Evolutionary conservation across 2,113 vertebrate species (phyloP).

Genomic region (Prolemur simus): DNA sequence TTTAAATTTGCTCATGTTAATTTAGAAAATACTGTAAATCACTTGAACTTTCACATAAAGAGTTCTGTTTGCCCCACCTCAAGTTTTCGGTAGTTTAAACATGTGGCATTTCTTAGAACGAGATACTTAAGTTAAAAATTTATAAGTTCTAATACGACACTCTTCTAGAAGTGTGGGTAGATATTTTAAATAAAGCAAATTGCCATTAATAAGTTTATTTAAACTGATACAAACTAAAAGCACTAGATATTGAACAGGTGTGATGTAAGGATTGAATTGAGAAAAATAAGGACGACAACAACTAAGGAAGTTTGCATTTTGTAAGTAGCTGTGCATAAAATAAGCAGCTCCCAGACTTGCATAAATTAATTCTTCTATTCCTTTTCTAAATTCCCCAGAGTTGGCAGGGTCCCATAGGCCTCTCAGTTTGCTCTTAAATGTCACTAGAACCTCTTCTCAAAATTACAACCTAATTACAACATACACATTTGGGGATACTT

Average conservation of each 20-base stretch:
- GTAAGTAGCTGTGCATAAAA: neutral
- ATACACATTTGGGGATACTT: conserved; percentile 50
- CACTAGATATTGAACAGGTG: neutral
- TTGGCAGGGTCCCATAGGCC: neutral
- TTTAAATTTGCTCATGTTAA: neutral
- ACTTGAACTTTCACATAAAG: neutral
- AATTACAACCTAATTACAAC: conserved; percentile 70
- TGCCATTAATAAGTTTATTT: neutral
- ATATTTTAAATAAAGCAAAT: neutral
- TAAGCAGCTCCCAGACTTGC: neutral
- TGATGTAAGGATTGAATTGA: neutral
- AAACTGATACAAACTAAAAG: neutral
- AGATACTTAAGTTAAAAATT: neutral
- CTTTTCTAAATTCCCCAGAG: neutral
- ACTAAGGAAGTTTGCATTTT: conserved; percentile 17
- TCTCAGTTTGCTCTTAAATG: conserved; percentile 61
- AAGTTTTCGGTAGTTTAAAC: neutral
- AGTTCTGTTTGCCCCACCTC: neutral
- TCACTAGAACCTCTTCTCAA: conserved; percentile 43
- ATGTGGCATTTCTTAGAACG: neutral
- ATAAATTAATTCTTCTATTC: conserved; percentile 39
- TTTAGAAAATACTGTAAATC: neutral
- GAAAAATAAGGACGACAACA: neutral
- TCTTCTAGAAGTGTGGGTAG: neutral
- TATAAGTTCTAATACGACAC: neutral